Base-by-base conservation (phyloP, 2,797 vertebrate species). In the Fundulus diaphanus region DNA sequence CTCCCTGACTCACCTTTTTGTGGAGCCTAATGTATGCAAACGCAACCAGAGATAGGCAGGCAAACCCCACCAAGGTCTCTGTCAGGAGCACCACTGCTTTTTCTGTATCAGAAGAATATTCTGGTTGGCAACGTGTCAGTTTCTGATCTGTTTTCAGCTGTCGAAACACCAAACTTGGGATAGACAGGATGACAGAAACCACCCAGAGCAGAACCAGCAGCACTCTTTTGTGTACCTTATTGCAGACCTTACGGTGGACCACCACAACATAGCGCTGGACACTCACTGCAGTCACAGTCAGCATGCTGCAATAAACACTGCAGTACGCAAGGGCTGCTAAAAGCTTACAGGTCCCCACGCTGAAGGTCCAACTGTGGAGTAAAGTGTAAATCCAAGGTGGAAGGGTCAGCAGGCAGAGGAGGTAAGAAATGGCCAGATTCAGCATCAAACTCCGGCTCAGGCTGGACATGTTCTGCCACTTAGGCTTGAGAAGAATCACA, bases 221-320 rank as follows among this genome's bases (percentile, higher is more conserved):
- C 68, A 49, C 57, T 51, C 3, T 73, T 27, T 2, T 24, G 52
- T n/a, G 51, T 8, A 2, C 11, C 8, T 66, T 22, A n/a, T 37
- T 6, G 8, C 31, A 70, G 12, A 5, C 16, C 3, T 2, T 73
- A 7, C 22, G 49, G 7, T 87, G 13, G 0, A 94, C 68, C 3
- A 93, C 91, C 67, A 83, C 80, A 5, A 93, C 3, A 69, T 85
- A 92, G 7, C 88, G 85, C 73, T 93, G 91, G n/a, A 93, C 20
- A 8, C 92, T 91, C 66, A 94, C 66, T 0, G 0, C 59, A 27
- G 44, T 86, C 87, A 76, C 80, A 16, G 77, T 93, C 73, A 84
- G 37, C 3, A 74, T 0, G 27, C 78, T 87, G 3, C 42, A 1
- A 11, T 80, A 82, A 33, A 93, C 0, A 68, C 20, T 1, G 59